phyloP scores from a whole-genome alignment of 2,888 invertebrate species.

The Acheta domesticus region DNA sequence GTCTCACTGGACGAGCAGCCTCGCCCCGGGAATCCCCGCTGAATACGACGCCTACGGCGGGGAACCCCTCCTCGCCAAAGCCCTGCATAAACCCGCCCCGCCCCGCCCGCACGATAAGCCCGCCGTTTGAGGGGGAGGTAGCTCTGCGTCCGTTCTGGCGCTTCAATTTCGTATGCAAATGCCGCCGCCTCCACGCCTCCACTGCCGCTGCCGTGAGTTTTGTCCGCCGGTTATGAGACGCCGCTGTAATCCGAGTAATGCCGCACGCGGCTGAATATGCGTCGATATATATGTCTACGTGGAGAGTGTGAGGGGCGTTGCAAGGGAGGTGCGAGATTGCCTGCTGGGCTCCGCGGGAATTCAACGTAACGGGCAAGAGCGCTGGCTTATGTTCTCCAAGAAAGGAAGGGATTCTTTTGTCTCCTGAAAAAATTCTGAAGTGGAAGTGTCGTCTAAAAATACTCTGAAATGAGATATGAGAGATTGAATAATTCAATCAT shows the following conservation, averaged over 20 bases:
- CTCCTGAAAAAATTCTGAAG: no score
- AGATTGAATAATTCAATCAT: no score
- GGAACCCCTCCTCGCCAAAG: neutral
- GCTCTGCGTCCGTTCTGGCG: neutral
- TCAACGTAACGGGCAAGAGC: no score
- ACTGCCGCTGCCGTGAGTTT: neutral
- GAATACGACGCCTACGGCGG: neutral
- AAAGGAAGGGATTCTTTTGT: no score
- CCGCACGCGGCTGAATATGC: no score
- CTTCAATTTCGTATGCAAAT: conserved; percentile 18
- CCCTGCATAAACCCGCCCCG: neutral
- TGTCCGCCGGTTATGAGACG: neutral
- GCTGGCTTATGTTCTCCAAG: no score
- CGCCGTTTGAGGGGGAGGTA: neutral
- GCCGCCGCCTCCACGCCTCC: neutral
- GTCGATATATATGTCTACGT: no score
- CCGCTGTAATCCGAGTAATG: neutral
- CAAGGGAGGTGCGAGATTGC: no score
- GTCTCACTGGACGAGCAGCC: neutral
- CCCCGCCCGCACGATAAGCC: neutral
- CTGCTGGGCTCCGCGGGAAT: no score
- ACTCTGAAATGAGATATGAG: no score
- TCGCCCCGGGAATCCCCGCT: neutral
- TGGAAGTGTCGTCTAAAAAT: no score
- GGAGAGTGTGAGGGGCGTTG: no score